phyloP scores from a whole-genome alignment of 2,888 invertebrate species.

The Lasius fuliginosus region DNA sequence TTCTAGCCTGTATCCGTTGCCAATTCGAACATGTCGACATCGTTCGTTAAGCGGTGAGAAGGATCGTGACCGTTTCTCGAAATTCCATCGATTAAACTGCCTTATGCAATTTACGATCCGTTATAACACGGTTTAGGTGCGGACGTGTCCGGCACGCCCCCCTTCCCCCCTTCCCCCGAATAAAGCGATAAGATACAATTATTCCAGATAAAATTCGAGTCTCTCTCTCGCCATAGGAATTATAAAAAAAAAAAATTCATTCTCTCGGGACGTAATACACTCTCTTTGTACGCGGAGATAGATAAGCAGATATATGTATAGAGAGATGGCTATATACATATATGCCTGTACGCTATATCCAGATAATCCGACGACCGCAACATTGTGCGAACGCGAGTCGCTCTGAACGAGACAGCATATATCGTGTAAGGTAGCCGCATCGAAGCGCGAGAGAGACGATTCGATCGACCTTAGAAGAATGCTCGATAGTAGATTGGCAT shows the following conservation, averaged over 20 bases:
- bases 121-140: constrained; percentile 14
- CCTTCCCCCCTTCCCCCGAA: neutral
- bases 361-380: constrained; percentile 45
- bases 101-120: constrained; percentile 35
- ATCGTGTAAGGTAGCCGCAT: constrained; percentile 47
- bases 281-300: neutral
- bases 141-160: neutral
- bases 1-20: constrained; percentile 16
- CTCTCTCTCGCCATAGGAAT: neutral
- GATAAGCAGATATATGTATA: constrained; percentile 14
- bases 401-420: constrained; percentile 37
- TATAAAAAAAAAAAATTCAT: neutral
- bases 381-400: constrained; percentile 47
- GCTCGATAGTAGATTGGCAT: constrained; percentile 60
- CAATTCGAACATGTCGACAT: constrained; percentile 49
- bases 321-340: constrained; percentile 24
- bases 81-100: constrained; percentile 76
- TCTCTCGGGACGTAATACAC: neutral
- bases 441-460: constrained; percentile 64
- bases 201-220: neutral
- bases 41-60: constrained; percentile 30
- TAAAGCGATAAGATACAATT: constrained; percentile 3
- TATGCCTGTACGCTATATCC: neutral
- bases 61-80: constrained; percentile 71
- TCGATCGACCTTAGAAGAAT: constrained; percentile 62